Percentiles rank a stretch among this genome's conserved stretches.
Evolutionary conservation across 2,888 invertebrate genomes (phyloP).

Genomic region (Lasius fuliginosus): DNA sequence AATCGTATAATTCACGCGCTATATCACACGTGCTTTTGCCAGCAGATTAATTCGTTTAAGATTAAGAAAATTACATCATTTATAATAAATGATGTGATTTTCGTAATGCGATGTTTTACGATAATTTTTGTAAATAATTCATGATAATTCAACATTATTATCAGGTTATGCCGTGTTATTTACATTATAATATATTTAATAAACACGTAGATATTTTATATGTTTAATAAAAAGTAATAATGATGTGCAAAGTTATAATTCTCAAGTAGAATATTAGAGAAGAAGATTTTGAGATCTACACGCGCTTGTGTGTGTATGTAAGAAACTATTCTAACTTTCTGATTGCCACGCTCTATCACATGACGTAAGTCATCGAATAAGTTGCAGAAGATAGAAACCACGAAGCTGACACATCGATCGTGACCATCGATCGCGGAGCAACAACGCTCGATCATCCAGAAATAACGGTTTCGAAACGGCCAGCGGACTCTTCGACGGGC

Average conservation of each 20-base stretch:
- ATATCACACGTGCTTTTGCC: background rate
- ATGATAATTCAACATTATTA: background rate
- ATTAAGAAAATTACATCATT: background rate
- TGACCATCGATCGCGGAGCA: constrained; percentile 45
- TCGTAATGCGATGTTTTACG: background rate
- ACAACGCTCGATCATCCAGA: constrained; percentile 46
- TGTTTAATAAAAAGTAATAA: background rate
- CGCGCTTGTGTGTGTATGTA: background rate
- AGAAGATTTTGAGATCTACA: background rate
- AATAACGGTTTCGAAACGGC: constrained; percentile 23
- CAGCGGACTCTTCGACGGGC: background rate
- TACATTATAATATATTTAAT: constrained; percentile 3
- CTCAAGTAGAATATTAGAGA: background rate
- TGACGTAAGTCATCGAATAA: constrained; percentile 44
- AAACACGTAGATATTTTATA: background rate
- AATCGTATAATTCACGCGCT: background rate
- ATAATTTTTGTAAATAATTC: background rate
- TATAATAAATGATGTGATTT: background rate
- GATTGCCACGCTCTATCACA: constrained; percentile 1
- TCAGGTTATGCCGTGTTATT: background rate
- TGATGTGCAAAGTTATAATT: background rate
- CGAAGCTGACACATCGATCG: constrained; percentile 53
- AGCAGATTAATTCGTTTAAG: background rate
- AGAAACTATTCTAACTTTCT: background rate
- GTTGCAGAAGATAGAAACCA: constrained; percentile 66